Percentiles rank a stretch among this genome's conserved stretches.
Conservation (phyloP, 2,888 invertebrate species). For the Tribolium freemani region DNA sequence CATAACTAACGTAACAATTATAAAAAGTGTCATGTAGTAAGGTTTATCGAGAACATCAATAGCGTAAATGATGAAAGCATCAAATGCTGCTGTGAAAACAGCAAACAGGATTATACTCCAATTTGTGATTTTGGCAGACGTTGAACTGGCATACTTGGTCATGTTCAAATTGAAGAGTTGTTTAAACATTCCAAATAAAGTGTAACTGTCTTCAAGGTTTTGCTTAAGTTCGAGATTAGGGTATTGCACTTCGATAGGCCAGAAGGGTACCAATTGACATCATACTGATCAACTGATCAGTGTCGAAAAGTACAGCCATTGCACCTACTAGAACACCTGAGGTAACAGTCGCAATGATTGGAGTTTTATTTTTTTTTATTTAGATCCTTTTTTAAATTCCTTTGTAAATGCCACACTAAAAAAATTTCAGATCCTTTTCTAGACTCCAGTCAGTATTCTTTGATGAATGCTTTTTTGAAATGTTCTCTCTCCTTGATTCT, state of each 20-base stretch:
- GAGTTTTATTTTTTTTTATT: slow-evolving; percentile 78
- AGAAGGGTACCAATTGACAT: slow-evolving; percentile 94
- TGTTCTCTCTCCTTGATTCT: too few relatives aligned
- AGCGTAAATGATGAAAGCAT: slow-evolving; percentile 67
- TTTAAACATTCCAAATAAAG: slow-evolving; percentile 57
- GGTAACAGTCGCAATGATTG: slow-evolving; percentile 81
- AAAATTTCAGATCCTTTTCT: too few relatives aligned
- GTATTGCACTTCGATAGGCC: slow-evolving; percentile 74
- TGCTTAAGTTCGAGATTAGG: slow-evolving; percentile 50
- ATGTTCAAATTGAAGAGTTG: slow-evolving; percentile 81
- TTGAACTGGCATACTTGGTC: slow-evolving; percentile 76
- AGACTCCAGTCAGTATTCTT: too few relatives aligned
- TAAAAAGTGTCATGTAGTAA: slow-evolving; percentile 61
- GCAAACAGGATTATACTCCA: slow-evolving; percentile 73
- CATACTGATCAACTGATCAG: slow-evolving; percentile 94
- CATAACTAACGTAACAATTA: slow-evolving; percentile 68
- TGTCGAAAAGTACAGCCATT: slow-evolving; percentile 91
- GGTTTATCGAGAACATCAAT: slow-evolving; percentile 63
- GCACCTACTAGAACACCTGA: slow-evolving; percentile 80
- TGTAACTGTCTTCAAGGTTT: slow-evolving; percentile 45
- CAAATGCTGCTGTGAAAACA: slow-evolving; percentile 71
- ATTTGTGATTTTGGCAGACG: slow-evolving; percentile 78
- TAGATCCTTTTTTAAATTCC: too few relatives aligned
- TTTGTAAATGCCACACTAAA: too few relatives aligned
- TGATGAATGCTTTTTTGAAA: too few relatives aligned